Evolutionary conservation across 2,113 vertebrate species (phyloP).

Genomic region (Oryzias melastigma): DNA sequence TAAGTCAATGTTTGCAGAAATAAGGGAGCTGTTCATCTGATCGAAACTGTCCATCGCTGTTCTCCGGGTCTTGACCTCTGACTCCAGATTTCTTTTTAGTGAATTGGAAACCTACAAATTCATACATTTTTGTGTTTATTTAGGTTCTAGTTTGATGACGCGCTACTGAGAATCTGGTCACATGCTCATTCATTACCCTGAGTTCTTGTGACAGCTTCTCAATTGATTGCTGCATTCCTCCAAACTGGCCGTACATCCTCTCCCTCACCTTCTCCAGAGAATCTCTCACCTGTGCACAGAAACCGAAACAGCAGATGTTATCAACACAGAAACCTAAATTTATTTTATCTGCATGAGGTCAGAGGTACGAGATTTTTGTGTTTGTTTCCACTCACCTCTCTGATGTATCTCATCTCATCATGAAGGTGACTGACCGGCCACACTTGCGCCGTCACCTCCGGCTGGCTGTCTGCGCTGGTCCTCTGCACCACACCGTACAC

Average conservation of each 20-base stretch:
- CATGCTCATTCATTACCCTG: conserved; percentile 74
- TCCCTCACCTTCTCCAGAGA: conserved; percentile 96
- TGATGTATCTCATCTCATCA: conserved; percentile 97
- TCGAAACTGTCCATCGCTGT: conserved; percentile 90
- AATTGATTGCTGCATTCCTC: conserved; percentile 93
- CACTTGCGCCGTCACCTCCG: conserved; percentile 92
- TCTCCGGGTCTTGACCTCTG: conserved; percentile 84
- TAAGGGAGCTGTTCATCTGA: conserved; percentile 88
- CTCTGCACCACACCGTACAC: conserved; percentile 88
- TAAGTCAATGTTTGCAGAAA: conserved; percentile 85
- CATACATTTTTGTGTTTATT: conserved; percentile 3
- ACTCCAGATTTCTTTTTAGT: conserved; percentile 83
- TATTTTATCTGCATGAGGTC: background rate
- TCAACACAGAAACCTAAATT: background rate
- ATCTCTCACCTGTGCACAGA: conserved; percentile 84
- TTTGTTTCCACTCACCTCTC: conserved; percentile 83
- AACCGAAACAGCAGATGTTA: conserved; percentile 11
- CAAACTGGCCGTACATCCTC: conserved; percentile 93
- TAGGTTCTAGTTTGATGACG: conserved; percentile 7
- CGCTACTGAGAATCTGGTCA: background rate
- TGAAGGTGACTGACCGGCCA: conserved; percentile 90
- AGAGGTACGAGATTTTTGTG: background rate
- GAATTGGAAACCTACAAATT: conserved; percentile 82
- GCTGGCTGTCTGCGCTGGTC: conserved; percentile 83
- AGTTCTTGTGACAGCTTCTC: conserved; percentile 88